Percentiles rank a stretch among this genome's conserved stretches.
Evolutionary conservation across 2,113 vertebrate genomes (phyloP).

Genomic region (Fregetta grallaria): DNA sequence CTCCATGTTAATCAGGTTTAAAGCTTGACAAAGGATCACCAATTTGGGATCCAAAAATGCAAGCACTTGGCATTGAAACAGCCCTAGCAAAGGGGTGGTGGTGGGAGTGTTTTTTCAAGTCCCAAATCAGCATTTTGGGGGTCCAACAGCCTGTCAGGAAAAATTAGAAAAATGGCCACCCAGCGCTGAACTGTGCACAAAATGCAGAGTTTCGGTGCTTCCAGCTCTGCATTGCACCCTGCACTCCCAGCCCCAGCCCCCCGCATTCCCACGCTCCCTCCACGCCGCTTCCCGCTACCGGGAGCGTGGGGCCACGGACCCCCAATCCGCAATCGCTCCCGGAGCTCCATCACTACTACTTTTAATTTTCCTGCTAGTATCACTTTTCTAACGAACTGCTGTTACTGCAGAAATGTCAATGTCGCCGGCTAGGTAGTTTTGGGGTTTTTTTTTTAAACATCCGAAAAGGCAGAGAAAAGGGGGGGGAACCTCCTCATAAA

Average conservation of each 20-base stretch:
- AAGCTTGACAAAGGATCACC: neutral
- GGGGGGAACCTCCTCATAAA: neutral
- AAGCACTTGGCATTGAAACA: neutral
- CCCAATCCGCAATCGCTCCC: neutral
- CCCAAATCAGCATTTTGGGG: neutral
- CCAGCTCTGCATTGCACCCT: slow-evolving; percentile 26
- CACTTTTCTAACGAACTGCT: neutral
- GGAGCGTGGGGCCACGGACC: too few relatives aligned
- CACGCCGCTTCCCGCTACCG: neutral
- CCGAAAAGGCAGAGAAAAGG: neutral
- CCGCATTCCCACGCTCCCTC: neutral
- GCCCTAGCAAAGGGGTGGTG: neutral
- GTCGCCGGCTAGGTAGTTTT: neutral
- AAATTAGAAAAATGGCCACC: slow-evolving; percentile 48
- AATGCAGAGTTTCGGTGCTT: slow-evolving; percentile 28
- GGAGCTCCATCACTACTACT: neutral
- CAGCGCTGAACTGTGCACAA: slow-evolving; percentile 17
- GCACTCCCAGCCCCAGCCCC: neutral
- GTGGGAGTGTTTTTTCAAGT: neutral
- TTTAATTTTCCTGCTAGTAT: neutral
- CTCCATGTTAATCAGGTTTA: neutral
- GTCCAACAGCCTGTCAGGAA: neutral
- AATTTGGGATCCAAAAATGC: neutral
- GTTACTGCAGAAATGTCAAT: neutral
- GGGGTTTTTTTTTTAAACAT: neutral